Percentiles rank a stretch among this genome's conserved stretches.
Conservation (phyloP, 2,888 invertebrate genomes). For the Sesamia inferens region DNA sequence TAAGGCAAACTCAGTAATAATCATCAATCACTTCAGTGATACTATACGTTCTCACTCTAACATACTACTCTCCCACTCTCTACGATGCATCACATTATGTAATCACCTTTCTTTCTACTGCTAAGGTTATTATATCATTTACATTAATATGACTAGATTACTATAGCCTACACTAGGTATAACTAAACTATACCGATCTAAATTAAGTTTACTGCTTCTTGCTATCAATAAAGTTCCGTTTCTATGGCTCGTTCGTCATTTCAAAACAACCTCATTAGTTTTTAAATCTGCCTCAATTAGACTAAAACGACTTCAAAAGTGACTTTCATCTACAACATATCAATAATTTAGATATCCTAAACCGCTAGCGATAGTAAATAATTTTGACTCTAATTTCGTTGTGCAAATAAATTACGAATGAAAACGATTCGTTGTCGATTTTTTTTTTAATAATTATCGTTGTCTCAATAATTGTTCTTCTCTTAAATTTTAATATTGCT, state of each 20-base stretch:
- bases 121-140: slow-evolving; percentile 71
- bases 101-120: slow-evolving; percentile 80
- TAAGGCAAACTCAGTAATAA: slow-evolving; percentile 71
- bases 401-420: slow-evolving; percentile 74
- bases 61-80: slow-evolving; percentile 58
- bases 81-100: slow-evolving; percentile 82
- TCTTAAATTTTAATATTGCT: slow-evolving; percentile 65
- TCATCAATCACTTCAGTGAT: slow-evolving; percentile 59
- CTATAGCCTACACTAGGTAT: slow-evolving; percentile 61
- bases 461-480: slow-evolving; percentile 71
- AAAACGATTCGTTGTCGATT: slow-evolving; percentile 79
- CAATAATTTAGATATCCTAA: slow-evolving; percentile 55
- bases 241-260: slow-evolving; percentile 28
- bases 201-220: slow-evolving; percentile 33
- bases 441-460: slow-evolving; percentile 77
- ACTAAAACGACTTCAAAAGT: slow-evolving; percentile 46
- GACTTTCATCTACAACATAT: slow-evolving; percentile 54
- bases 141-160: slow-evolving; percentile 67
- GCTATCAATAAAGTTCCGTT: slow-evolving; percentile 34
- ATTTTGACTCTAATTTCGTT: slow-evolving; percentile 69
- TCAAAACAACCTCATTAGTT: slow-evolving; percentile 26
- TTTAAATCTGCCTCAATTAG: slow-evolving; percentile 33
- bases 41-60: slow-evolving; percentile 59
- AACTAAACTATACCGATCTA: slow-evolving; percentile 55
- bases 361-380: slow-evolving; percentile 63